Evolutionary conservation across 2,888 invertebrate genomes (phyloP), one percentile per base, ranked within the genome.

Genomic region (Syrphus vitripennis): DNA sequence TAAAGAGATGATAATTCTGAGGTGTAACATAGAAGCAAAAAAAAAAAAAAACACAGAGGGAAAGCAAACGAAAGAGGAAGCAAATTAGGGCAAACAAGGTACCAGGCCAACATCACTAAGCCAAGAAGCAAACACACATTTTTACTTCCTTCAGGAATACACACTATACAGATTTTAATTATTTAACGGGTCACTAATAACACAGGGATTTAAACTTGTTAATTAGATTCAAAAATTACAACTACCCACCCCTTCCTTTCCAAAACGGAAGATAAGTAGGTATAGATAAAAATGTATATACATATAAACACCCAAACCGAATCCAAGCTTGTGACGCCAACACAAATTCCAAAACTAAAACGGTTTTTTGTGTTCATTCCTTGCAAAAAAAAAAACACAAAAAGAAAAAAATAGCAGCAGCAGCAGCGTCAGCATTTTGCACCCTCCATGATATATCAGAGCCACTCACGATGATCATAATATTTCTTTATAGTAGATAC

Each of bases 151-250:
- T 67, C 40, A 26, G 50, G 55, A 77, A 77, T 63, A 34, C 7
- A n/a, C n/a, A n/a, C 34, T 29, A 21, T 50, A 69, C 50, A 72
- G 61, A 72, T 72, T 77, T 81, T 67, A 81, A 86, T 86, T 77
- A 86, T 86, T 86, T 69, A 86, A 77, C 72, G 69, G 81, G 77
- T 59, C 84, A 86, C 84, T 86, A 77, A 86, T 80, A 86, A 72
- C 84, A 77, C 72, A 63, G 71, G 72, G 81, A 86, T 86, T 86
- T 77, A 81, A n/a, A 77, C 72, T 86, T 86, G 81, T 81, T 86
- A 86, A 86, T 86, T 81, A 81, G 77, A 86, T 81, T 86, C 81
- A 77, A 77, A 86, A 86, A 77, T 77, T 81, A 77, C 55, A 77
- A 69, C 31, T 34, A 63, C 70, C 59, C 65, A 37, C 48, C 45